Conservation (phyloP, 1,140 invertebrate species). For the Nephotettix cincticeps region DNA sequence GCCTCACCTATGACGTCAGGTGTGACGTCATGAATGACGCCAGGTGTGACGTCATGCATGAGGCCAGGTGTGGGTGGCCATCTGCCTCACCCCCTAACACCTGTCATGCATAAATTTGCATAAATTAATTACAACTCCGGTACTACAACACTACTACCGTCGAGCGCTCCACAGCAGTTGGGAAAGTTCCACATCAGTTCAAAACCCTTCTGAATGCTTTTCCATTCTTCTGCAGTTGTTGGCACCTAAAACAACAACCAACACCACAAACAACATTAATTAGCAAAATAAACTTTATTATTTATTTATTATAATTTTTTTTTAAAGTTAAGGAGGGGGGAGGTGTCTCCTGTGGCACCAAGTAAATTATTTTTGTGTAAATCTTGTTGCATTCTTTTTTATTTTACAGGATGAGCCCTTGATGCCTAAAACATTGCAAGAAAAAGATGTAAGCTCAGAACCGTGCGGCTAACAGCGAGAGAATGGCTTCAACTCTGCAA, state of each 20-base stretch:
- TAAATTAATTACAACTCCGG: too few species aligned
- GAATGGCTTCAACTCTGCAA: background rate
- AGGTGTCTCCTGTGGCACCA: background rate
- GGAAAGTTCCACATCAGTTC: slow-evolving; percentile 45
- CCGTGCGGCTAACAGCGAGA: background rate
- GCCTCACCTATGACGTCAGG: too few species aligned
- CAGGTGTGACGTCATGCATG: too few species aligned
- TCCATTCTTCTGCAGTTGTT: slow-evolving; percentile 32
- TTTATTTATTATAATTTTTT: background rate
- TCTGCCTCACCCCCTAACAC: too few species aligned
- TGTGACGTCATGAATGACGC: too few species aligned
- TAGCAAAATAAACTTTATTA: background rate
- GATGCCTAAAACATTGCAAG: background rate
- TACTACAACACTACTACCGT: slow-evolving; percentile 42
- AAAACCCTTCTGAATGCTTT: slow-evolving; percentile 40
- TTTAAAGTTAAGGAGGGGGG: background rate
- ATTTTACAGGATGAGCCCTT: background rate
- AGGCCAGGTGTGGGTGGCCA: too few species aligned
- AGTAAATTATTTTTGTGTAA: background rate
- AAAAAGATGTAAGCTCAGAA: background rate
- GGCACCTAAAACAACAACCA: slow-evolving; percentile 24
- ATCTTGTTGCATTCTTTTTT: background rate
- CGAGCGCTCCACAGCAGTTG: slow-evolving; percentile 45
- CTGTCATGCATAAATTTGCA: too few species aligned
- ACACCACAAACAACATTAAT: background rate